phyloP scores from a whole-genome alignment of 2,888 invertebrate genomes.

The Sinopyrophorus schimmeli region DNA sequence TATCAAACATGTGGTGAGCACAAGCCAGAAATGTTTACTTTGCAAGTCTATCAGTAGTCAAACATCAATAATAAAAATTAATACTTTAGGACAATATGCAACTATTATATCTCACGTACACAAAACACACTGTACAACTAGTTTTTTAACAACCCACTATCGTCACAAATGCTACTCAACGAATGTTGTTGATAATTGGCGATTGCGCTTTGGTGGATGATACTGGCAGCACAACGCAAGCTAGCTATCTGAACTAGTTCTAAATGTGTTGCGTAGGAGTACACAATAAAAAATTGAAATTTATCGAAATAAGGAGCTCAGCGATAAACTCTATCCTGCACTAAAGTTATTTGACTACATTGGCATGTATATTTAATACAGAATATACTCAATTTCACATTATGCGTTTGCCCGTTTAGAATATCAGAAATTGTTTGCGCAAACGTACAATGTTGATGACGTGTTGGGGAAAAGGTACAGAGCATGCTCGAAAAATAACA shows the following conservation, averaged over 20 bases:
- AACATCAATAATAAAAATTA: neutral
- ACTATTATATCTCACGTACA: slow-evolving; percentile 15
- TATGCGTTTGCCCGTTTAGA: neutral
- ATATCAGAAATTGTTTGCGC: neutral
- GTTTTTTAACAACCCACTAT: slow-evolving; percentile 27
- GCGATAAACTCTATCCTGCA: too few relatives aligned
- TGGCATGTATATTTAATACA: neutral
- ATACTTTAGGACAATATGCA: slow-evolving; percentile 6
- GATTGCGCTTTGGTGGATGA: slow-evolving; percentile 15
- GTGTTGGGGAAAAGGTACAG: slow-evolving; percentile 1
- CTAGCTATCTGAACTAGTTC: too few relatives aligned
- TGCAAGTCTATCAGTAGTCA: too few relatives aligned
- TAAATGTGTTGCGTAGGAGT: too few relatives aligned
- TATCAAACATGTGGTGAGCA: too few relatives aligned
- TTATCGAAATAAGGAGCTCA: too few relatives aligned
- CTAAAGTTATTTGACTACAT: too few relatives aligned
- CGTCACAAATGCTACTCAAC: slow-evolving; percentile 25
- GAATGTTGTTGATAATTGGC: slow-evolving; percentile 21
- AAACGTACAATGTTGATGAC: slow-evolving; percentile 2
- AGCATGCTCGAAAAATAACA: slow-evolving; percentile 9
- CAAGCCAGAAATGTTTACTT: too few relatives aligned
- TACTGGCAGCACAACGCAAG: slow-evolving; percentile 6
- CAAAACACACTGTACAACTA: slow-evolving; percentile 32
- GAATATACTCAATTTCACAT: slow-evolving; percentile 1
- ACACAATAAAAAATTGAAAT: too few relatives aligned